Evolutionary conservation across 2,797 vertebrate species (phyloP).

Genomic region (Heterohyrax brucei): DNA sequence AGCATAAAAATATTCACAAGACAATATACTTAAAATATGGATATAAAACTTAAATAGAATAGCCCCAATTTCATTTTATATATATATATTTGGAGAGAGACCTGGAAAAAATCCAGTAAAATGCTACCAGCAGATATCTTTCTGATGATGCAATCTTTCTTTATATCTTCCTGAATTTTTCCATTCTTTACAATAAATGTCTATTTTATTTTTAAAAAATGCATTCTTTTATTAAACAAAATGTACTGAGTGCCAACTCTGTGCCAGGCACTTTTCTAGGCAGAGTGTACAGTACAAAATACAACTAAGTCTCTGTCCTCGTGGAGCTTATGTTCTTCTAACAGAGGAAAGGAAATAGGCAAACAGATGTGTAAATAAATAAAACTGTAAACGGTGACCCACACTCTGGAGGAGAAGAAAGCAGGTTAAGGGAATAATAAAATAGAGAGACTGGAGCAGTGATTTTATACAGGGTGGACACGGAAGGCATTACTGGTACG

Average conservation of each 20-base stretch:
- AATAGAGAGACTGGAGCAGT: not conserved
- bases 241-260: not conserved
- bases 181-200: not conserved
- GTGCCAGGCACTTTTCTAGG: not conserved
- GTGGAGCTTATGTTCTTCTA: not conserved
- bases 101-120: constrained; percentile 39
- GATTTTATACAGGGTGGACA: not conserved
- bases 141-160: not conserved
- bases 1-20: constrained; percentile 39
- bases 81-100: constrained; percentile 7
- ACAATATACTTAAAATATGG: constrained; percentile 5
- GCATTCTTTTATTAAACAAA: constrained; percentile 31
- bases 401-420: not conserved
- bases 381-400: not conserved
- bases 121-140: not conserved
- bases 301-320: not conserved
- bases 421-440: not conserved
- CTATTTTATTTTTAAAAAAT: constrained; percentile 30
- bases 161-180: constrained; percentile 18
- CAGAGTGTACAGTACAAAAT: not conserved
- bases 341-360: not conserved
- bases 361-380: not conserved
- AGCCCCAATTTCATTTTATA: constrained; percentile 10
- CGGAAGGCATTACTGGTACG: not conserved
- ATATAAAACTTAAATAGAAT: constrained; percentile 41